Evolutionary conservation across 2,888 invertebrate genomes (phyloP).

Genomic region (Leptinotarsa tumamoca): DNA sequence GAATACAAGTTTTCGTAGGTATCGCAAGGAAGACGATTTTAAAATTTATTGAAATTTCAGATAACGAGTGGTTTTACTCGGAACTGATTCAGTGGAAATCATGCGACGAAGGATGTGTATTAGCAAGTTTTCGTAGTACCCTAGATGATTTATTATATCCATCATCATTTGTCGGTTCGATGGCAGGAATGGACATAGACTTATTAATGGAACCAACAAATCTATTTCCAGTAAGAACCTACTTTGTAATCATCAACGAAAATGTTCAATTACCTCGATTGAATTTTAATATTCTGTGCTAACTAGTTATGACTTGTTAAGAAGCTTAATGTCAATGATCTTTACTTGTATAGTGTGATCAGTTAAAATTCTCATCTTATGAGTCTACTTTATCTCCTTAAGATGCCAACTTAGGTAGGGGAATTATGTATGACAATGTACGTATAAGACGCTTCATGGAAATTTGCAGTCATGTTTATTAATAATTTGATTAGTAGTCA

Average conservation of each 20-base stretch:
- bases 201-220: constrained; percentile 76
- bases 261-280: background rate
- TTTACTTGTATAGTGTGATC: no score
- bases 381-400: no score
- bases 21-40: background rate
- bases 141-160: constrained; percentile 76
- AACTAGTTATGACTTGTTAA: no score
- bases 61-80: constrained; percentile 73
- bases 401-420: no score
- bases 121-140: constrained; percentile 75
- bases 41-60: constrained; percentile 55
- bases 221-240: constrained; percentile 72
- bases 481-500: no score
- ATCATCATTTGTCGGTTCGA: constrained; percentile 69
- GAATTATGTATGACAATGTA: no score
- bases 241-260: background rate
- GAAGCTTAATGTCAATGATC: no score
- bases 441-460: no score
- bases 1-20: no score
- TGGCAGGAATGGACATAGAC: constrained; percentile 73
- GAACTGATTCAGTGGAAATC: constrained; percentile 76
- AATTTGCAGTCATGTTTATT: no score
- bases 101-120: constrained; percentile 66
- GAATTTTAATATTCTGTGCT: no score
- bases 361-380: no score